Conservation (phyloP, 2,797 vertebrate genomes). For the Labeo calbasu region DNA sequence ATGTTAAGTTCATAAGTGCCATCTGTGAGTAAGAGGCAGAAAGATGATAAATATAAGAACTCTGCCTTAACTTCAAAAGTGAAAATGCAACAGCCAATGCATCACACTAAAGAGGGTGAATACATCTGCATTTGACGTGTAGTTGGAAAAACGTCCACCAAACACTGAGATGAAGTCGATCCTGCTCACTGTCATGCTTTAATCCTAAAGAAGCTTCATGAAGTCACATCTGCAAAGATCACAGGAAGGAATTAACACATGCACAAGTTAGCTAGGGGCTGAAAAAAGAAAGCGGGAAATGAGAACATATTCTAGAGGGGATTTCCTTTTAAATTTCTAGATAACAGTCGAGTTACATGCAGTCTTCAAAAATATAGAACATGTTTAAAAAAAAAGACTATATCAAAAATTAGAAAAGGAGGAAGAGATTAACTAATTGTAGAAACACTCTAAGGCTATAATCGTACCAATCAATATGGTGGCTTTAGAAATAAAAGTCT, state of each 20-base stretch:
- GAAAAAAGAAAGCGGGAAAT: background rate
- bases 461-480: background rate
- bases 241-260: slow-evolving; percentile 19
- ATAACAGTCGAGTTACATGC: background rate
- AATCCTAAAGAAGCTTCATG: slow-evolving; percentile 26
- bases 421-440: background rate
- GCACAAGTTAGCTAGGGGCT: background rate
- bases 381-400: too few species aligned
- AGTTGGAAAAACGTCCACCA: background rate
- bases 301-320: background rate
- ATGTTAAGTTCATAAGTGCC: background rate
- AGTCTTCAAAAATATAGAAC: too few species aligned
- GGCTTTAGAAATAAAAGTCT: too few species aligned
- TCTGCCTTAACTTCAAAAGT: background rate
- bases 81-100: background rate
- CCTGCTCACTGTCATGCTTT: slow-evolving; percentile 21
- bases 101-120: slow-evolving; percentile 6
- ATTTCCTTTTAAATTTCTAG: slow-evolving; percentile 7
- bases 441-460: background rate
- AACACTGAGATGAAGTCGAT: slow-evolving; percentile 2
- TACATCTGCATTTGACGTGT: slow-evolving; percentile 22
- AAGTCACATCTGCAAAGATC: slow-evolving; percentile 33
- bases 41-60: slow-evolving; percentile 6
- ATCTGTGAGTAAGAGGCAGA: slow-evolving; percentile 7
- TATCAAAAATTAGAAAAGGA: background rate